A percentile compares a stretch with the other conserved stretches of the same genome.
Conservation (phyloP, 2,113 vertebrate species). For the Hypocryptadius cinnamomeus region DNA sequence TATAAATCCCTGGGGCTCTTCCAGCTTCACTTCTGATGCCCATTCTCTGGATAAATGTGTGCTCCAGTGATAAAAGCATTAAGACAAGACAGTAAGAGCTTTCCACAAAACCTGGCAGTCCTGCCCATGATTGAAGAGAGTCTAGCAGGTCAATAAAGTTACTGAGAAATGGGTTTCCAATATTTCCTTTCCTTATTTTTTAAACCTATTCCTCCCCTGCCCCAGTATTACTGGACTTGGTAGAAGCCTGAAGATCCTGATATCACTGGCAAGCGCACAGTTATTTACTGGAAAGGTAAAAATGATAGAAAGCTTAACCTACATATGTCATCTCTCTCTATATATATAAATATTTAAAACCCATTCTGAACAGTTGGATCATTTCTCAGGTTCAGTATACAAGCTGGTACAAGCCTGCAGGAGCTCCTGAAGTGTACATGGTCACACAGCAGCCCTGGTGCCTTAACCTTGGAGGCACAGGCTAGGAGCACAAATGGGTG, state of each 20-base stretch:
- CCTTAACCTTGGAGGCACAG: not conserved
- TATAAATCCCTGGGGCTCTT: not conserved
- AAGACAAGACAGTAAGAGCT: not conserved
- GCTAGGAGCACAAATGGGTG: not conserved
- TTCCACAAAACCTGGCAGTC: not conserved
- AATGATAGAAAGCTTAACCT: not conserved
- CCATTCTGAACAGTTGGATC: rapidly evolving
- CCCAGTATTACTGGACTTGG: not conserved
- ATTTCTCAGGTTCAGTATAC: not conserved
- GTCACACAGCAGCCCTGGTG: not conserved
- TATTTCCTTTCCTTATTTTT: not conserved
- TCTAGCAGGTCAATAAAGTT: not conserved
- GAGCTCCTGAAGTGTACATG: not conserved
- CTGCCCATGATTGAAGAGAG: not conserved
- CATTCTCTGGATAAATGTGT: not conserved
- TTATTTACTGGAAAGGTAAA: not conserved
- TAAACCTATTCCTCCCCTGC: not conserved
- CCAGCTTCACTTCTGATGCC: not conserved
- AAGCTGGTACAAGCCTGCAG: not conserved
- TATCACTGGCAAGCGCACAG: not conserved
- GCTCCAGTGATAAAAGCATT: not conserved
- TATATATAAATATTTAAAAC: not conserved
- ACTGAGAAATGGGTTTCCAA: not conserved
- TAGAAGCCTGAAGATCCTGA: not conserved
- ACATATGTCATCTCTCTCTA: not conserved